Evolutionary conservation across 2,888 invertebrate genomes (phyloP).

Genomic region (Melinaea marsaeus): DNA sequence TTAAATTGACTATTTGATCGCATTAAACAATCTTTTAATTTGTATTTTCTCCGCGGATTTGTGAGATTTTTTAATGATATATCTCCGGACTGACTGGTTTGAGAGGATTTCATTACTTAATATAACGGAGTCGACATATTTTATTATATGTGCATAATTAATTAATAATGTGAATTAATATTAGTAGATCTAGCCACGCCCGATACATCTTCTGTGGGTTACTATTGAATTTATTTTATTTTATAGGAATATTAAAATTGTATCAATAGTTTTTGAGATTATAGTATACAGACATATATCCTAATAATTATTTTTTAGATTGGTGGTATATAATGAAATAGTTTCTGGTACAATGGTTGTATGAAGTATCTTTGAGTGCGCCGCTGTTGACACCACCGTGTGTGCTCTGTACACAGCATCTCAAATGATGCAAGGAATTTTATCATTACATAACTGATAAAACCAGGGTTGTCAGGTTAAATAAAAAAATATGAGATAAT

Average conservation of each 20-base stretch:
- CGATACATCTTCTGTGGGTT: too few species aligned
- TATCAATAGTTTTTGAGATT: too few species aligned
- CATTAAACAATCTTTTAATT: too few species aligned
- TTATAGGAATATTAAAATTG: too few species aligned
- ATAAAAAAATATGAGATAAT: not conserved
- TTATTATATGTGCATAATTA: not conserved
- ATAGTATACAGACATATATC: too few species aligned
- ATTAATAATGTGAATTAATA: too few species aligned
- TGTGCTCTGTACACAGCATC: conserved; percentile 8
- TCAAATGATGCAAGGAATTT: conserved; percentile 9
- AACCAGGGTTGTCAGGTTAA: not conserved
- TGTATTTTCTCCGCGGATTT: too few species aligned
- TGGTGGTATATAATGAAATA: not conserved
- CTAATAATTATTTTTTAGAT: too few species aligned
- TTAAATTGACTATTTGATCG: too few species aligned
- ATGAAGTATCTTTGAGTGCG: not conserved
- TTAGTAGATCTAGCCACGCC: too few species aligned
- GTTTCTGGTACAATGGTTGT: conserved; percentile 7
- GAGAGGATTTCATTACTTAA: conserved; percentile 38
- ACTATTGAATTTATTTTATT: too few species aligned
- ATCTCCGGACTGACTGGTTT: conserved; percentile 40
- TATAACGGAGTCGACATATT: conserved; percentile 36
- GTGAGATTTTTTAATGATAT: too few species aligned
- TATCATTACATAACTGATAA: conserved; percentile 6
- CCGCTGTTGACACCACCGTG: conserved; percentile 1